A percentile compares a stretch with the other conserved stretches of the same genome.
phyloP scores from a whole-genome alignment of 1,140 invertebrate genomes.

The Panagrolaimus sp. region DNA sequence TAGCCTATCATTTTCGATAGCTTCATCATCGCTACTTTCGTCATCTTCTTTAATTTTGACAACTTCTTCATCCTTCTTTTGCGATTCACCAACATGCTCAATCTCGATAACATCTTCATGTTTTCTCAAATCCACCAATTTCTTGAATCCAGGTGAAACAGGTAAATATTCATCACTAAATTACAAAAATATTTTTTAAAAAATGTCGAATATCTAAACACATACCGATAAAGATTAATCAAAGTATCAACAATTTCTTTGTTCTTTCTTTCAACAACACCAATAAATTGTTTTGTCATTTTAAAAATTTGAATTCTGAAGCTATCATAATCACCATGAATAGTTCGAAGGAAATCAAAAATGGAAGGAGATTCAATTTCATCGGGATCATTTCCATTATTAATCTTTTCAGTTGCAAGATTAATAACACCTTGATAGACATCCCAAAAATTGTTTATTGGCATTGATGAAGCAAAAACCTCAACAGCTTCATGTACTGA shows the following conservation, averaged over 20 bases:
- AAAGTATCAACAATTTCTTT: conserved; percentile 20
- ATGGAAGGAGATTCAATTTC: neutral
- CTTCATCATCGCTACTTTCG: no score
- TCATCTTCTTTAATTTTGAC: no score
- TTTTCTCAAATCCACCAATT: neutral
- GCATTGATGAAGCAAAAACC: conserved; percentile 21
- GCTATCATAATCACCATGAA: conserved; percentile 19
- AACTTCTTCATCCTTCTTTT: conserved; percentile 20
- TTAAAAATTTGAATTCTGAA: conserved; percentile 37
- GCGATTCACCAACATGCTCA: conserved; percentile 1
- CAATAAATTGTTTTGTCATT: conserved; percentile 25
- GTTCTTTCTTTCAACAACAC: conserved; percentile 24
- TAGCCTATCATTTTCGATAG: neutral
- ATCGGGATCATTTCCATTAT: neutral
- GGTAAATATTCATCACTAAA: conserved; percentile 6
- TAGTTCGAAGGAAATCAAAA: neutral
- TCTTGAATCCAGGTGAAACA: neutral
- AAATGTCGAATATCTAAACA: no score
- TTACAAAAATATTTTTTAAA: no score
- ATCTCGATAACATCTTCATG: neutral
- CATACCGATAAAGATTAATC: conserved; percentile 25
- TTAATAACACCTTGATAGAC: conserved; percentile 26
- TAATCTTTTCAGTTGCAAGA: conserved; percentile 18
- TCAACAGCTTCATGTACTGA: conserved; percentile 26
- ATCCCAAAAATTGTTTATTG: conserved; percentile 21